Percentiles rank a stretch among this genome's conserved stretches.
These are phyloP conservation scores for Leptinotarsa haldemani DNA, from an alignment of 2,888 invertebrate species.

Conservation along the genomic window DNA sequence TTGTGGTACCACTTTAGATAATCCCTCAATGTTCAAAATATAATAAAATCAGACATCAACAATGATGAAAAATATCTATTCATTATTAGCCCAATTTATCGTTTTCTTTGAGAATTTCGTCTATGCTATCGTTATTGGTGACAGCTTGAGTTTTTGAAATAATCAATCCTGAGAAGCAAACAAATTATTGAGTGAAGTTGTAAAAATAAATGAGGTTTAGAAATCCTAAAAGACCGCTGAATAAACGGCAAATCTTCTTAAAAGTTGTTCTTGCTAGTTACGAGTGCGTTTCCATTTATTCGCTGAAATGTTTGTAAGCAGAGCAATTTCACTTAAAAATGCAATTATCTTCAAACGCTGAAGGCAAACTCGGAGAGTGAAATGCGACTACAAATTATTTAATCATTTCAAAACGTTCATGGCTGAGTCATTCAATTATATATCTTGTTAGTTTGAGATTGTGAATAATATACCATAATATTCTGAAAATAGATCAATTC, in stretches of 20 bases:
- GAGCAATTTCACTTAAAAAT: conserved; percentile 10
- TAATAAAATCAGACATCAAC: too few species aligned
- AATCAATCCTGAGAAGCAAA: neutral
- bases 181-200: neutral
- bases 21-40: too few species aligned
- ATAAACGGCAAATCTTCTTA: neutral
- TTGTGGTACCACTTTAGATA: too few species aligned
- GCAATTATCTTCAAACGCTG: conserved; percentile 1
- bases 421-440: neutral
- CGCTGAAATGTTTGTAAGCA: conserved; percentile 13
- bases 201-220: neutral
- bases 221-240: neutral
- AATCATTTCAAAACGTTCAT: neutral
- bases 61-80: too few species aligned
- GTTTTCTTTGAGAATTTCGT: too few species aligned
- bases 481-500: too few species aligned
- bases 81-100: too few species aligned
- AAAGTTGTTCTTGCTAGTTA: neutral
- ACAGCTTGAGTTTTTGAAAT: too few species aligned
- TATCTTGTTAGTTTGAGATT: too few species aligned
- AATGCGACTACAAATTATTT: neutral
- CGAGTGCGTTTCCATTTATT: neutral
- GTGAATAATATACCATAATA: too few species aligned
- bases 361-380: neutral
- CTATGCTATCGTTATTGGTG: too few species aligned